These are phyloP conservation scores for Phyllostomus hastatus DNA, from an alignment of 2,113 vertebrate species.

Conservation along the genomic window DNA sequence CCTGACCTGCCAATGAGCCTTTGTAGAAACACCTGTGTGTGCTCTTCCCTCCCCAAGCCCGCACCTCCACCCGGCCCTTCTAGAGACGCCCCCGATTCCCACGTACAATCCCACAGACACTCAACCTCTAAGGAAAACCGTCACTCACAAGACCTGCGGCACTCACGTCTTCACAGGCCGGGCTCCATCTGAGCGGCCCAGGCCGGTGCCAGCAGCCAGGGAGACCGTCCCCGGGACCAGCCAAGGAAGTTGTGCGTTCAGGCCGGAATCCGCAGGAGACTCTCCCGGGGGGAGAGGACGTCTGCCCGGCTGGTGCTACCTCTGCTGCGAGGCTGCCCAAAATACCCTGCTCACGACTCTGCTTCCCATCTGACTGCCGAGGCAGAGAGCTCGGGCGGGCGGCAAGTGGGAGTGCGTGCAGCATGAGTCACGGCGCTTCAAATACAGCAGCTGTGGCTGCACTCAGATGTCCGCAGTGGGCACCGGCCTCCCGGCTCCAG, in stretches of 20 bases:
- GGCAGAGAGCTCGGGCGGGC: not conserved
- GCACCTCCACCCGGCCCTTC: not conserved
- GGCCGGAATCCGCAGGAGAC: not conserved
- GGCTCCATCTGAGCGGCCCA: not conserved
- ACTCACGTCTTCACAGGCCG: not conserved
- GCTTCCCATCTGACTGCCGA: not conserved
- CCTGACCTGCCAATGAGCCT: not conserved
- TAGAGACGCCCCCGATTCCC: not conserved
- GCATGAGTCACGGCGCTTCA: not conserved
- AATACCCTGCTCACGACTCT: not conserved
- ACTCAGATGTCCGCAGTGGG: not conserved
- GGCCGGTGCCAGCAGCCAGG: not conserved
- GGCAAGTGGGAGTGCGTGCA: not conserved
- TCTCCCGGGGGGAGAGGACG: too few species aligned
- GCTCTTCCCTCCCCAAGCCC: not conserved
- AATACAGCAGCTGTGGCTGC: not conserved
- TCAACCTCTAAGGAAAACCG: not conserved
- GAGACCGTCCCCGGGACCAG: not conserved
- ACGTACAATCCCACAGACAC: not conserved
- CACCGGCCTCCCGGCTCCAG: not conserved
- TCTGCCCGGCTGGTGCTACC: not conserved
- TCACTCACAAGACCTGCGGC: not conserved
- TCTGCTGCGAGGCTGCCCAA: not conserved
- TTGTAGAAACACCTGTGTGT: not conserved
- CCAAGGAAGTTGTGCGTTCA: accelerated